phyloP scores from a whole-genome alignment of 2,113 vertebrate species.

The Myotis brandtii region DNA sequence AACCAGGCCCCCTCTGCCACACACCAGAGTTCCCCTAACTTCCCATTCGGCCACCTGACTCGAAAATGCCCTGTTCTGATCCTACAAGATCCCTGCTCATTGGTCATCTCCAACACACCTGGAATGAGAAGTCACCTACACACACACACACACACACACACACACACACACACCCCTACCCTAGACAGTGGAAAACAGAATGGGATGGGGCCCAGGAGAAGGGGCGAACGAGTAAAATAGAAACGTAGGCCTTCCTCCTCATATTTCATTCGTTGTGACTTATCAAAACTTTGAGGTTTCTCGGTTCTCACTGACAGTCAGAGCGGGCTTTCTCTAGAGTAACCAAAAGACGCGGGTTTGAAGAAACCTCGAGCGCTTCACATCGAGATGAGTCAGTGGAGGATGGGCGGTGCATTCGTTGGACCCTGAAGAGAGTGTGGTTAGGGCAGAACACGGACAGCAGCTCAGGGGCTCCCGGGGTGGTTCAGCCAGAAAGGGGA shows the following conservation, averaged over 20 bases:
- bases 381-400: slow-evolving; percentile 60
- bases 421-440: not conserved
- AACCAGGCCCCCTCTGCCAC: not conserved
- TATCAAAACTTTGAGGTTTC: slow-evolving; percentile 62
- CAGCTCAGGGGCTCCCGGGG: not conserved
- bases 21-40: slow-evolving; percentile 60
- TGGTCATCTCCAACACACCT: not conserved
- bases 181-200: not conserved
- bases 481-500: not conserved
- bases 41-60: slow-evolving; percentile 10
- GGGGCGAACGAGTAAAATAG: slow-evolving; percentile 24
- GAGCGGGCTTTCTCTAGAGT: slow-evolving; percentile 71
- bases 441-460: not conserved
- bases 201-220: not conserved
- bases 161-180: not conserved
- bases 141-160: not conserved
- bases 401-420: not conserved
- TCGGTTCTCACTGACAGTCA: slow-evolving; percentile 68
- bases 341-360: slow-evolving; percentile 42
- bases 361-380: slow-evolving; percentile 65
- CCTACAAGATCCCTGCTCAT: not conserved
- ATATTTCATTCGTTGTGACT: not conserved
- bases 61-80: not conserved
- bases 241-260: not conserved
- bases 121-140: not conserved